A percentile compares a stretch with the other conserved stretches of the same genome.
Evolutionary conservation across 1,140 invertebrate genomes (phyloP).

Genomic region (Spodoptera frugiperda): DNA sequence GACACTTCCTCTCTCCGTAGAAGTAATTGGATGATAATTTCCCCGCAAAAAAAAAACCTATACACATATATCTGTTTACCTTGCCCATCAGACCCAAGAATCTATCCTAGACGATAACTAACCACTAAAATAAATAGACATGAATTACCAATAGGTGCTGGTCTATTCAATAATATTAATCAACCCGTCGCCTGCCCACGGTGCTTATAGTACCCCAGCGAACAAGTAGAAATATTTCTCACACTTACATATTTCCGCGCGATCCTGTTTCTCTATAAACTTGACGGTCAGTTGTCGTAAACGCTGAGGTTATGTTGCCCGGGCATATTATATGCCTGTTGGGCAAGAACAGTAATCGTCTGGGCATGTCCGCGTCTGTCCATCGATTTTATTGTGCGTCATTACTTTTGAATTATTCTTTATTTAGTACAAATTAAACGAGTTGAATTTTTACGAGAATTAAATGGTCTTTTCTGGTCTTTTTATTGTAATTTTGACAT

Average conservation of each 20-base stretch:
- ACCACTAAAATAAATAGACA: no score
- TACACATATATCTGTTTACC: no score
- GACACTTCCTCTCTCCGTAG: no score
- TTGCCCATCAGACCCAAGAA: neutral
- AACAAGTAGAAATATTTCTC: neutral
- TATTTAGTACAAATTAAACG: constrained; percentile 10
- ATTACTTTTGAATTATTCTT: constrained; percentile 4
- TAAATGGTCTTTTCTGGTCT: neutral
- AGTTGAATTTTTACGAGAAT: neutral
- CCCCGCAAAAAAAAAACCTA: no score
- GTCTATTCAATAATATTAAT: neutral
- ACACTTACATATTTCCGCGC: neutral
- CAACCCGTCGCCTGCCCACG: neutral
- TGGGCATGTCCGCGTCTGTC: constrained; percentile 13
- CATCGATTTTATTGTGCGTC: constrained; percentile 21
- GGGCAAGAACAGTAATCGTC: constrained; percentile 10
- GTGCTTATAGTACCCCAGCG: neutral
- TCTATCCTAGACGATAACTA: no score
- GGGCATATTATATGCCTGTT: neutral
- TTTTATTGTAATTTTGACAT: neutral
- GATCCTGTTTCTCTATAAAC: neutral
- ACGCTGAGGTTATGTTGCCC: neutral
- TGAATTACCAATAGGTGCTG: no score
- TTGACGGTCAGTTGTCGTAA: constrained; percentile 4
- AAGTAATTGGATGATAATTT: no score